Base-by-base conservation (phyloP, 2,888 invertebrate species). In the Orthonychiurus folsomi region DNA sequence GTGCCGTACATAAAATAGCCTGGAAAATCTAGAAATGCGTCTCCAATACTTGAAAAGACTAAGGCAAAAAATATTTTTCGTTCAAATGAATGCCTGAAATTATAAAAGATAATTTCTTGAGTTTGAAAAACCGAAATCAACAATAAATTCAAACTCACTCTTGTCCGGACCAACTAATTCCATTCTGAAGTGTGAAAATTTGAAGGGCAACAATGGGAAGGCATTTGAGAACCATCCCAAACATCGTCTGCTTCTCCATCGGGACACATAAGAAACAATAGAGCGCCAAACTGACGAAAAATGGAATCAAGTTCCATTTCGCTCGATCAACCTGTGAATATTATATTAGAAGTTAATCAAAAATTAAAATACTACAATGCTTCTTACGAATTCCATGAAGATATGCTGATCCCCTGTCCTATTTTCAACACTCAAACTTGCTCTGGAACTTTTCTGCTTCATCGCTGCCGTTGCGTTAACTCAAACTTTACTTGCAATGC, bases 1-100 rank as follows among this genome's bases (percentile, higher is more conserved):
- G 62, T 58, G 50, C 62, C 62, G 15, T 62, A 58, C n/a, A 57
- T 18, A 50, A 62, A 62, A 52, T 62, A 62, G 3, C 58, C 58
- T n/a, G 57, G 62, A 25, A 57, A 62, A 28, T 62, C 62, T 18
- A 62, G 53, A 25, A 62, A 52, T 23, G 57, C 62, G 50, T 62
- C 62, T 21, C 62, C 62, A 26, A 62, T 58, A 26, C 56, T 24
- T 15, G 62, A 47, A 23, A 62, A 58, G 20, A 62, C 58, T 12
- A 62, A 28, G 1, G 48, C 62, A 3, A 53, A 1, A 15, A 62
- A 58, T 5, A 62, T 57, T 52, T 62, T 62, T 5, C 20, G 25
- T 20, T 56, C 27, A 50, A 23, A 62, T n/a, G 12, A 12, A 52
- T 57, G 21, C 26, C 61, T 61, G 27, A 25, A 3, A 50, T 26